Evolutionary conservation across 1,140 invertebrate species (phyloP), one percentile per base, ranked within the genome.

Genomic region (Ladona fulva): DNA sequence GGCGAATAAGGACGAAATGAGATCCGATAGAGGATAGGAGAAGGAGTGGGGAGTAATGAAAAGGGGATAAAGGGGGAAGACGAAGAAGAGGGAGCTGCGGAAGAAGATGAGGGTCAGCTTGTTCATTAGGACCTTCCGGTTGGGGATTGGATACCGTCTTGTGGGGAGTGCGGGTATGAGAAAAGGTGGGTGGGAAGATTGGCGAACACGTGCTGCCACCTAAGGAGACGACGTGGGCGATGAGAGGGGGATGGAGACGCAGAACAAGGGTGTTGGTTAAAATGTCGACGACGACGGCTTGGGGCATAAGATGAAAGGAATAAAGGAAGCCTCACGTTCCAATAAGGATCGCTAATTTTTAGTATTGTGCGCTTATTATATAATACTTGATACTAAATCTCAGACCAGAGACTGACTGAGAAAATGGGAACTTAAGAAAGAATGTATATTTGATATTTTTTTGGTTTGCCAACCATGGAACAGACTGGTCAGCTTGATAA

Each of bases 51-150:
- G 52, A 66, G 52, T 19, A 22, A 37, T 19, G 52, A 66, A 22
- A 66, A 22, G 52, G 44, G 44, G 44, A 52, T 11, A 19, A 52
- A 19, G 44, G 52, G 52, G 16, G n/a, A 66, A 66, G 52, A 66
- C 16, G n/a, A 22, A 6, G 19, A 19, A 19, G 44, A 11, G 44
- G 44, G 44, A 11, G 52, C 52, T 16, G 3, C 52, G 52, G n/a
- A 66, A 66, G 52, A 22, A 22, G 52, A 66, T 66, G 52, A 66
- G 52, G 52, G 52, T 66, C 16, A 66, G n/a, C 14, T 22, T 6
- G n/a, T 66, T 66, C 52, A 66, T 66, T 66, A 66, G 52, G 52
- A 66, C 52, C 52, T 66, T 66, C 52, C 52, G 52, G 52, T 66
- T 66, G 52, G 16, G 52, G 52, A 66, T 19, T 66, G 52, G 52